Base-by-base conservation (phyloP, 2,888 invertebrate genomes). In the Mesopsocus fuscifrons region DNA sequence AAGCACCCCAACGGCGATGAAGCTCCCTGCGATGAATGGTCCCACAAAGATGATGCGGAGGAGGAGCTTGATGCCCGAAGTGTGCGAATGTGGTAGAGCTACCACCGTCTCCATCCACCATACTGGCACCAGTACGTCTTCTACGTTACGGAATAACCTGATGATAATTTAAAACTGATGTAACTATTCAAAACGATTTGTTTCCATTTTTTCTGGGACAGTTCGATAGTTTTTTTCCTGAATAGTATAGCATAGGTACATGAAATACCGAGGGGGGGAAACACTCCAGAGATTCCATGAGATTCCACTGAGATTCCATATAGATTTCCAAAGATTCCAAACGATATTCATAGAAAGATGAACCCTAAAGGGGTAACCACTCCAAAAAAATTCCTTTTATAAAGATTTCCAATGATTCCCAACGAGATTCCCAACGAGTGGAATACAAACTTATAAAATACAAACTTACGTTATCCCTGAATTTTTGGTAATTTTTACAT, bases 401-500 rank as follows among this genome's bases (percentile, higher is more conserved):
- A n/a, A n/a, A n/a, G n/a, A n/a, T n/a, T n/a, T n/a, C n/a, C n/a
- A n/a, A n/a, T n/a, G n/a, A n/a, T n/a, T n/a, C n/a, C n/a, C n/a
- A n/a, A n/a, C n/a, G n/a, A n/a, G n/a, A n/a, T n/a, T n/a, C 11
- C 8, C 26, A 26, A 26, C 11, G 26, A 26, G 11, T 26, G 6
- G 11, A 6, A 26, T 26, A 26, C 6, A 26, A 26, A 26, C 26
- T 26, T 11, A 9, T 26, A 26, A 26, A 26, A 26, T 26, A 26
- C 11, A 9, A 26, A 26, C 11, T 6, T 26, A 26, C 26, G 11
- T 9, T 26, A 26, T 26, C 11, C 11, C 63, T 3, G 65, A 56
- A 44, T 69, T 69, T 1, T 78, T 74, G 46, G 77, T 73, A 3
- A 85, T 58, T 35, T 74, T 65, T 48, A 87, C 67, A 56, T 88